A percentile compares a stretch with the other conserved stretches of the same genome.
Evolutionary conservation across 2,113 vertebrate genomes (phyloP).

Genomic region (Leuciscus idus): DNA sequence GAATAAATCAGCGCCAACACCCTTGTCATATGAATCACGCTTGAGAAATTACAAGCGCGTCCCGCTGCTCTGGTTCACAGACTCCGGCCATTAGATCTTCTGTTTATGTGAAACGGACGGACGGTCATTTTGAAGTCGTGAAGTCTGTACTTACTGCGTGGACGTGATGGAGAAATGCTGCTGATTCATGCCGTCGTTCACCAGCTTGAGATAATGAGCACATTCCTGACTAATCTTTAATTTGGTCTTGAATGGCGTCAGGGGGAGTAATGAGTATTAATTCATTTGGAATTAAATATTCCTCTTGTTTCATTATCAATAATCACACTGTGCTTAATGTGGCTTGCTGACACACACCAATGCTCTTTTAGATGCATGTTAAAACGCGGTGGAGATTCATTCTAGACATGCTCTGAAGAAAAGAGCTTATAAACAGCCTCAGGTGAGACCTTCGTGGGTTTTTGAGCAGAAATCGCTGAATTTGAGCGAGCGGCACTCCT

Average conservation of each 20-base stretch:
- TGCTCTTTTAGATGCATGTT: background rate
- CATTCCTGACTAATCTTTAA: background rate
- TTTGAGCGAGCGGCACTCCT: background rate
- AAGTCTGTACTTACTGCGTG: background rate
- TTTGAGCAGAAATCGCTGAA: background rate
- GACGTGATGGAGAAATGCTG: too few species aligned
- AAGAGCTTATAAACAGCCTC: background rate
- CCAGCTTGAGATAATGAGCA: background rate
- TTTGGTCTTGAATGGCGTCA: background rate
- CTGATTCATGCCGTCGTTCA: background rate
- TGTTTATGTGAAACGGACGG: background rate
- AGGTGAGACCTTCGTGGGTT: too few species aligned
- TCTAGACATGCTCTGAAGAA: background rate
- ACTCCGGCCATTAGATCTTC: background rate
- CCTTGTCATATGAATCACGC: slow-evolving; percentile 20
- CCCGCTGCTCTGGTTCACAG: background rate
- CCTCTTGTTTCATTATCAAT: slow-evolving; percentile 18
- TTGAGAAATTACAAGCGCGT: background rate
- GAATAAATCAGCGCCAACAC: slow-evolving; percentile 39
- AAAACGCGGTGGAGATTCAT: background rate
- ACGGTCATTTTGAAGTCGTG: background rate
- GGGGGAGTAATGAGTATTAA: background rate
- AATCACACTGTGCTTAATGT: background rate
- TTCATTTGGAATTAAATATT: background rate
- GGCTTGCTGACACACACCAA: background rate